phyloP scores from a whole-genome alignment of 2,888 invertebrate genomes.

The Capitulum mitella region DNA sequence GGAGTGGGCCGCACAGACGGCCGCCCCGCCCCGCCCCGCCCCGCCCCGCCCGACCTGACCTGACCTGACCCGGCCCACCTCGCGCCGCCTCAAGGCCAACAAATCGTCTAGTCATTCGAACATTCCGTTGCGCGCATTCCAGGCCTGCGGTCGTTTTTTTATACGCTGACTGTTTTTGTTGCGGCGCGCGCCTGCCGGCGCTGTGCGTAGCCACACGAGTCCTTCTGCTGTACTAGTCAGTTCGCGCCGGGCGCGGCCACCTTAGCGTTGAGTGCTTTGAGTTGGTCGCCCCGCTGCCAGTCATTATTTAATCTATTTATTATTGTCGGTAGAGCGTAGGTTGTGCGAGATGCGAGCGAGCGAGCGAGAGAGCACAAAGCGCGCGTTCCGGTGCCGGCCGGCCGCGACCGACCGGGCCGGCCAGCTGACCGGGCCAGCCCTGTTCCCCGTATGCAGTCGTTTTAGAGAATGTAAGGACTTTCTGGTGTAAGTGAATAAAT shows the following conservation, averaged over 20 bases:
- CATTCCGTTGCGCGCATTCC: conserved; percentile 17
- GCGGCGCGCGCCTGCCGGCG: neutral
- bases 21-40: neutral
- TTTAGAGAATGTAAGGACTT: conserved; percentile 20
- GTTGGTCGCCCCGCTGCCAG: neutral
- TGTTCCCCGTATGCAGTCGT: neutral
- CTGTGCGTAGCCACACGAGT: neutral
- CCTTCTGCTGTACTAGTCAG: neutral
- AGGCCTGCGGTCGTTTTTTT: neutral
- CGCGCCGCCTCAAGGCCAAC: conserved; percentile 21
- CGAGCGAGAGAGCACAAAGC: conserved; percentile 5
- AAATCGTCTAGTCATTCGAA: conserved; percentile 19
- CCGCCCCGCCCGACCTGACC: neutral
- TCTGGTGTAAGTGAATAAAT: conserved; percentile 25
- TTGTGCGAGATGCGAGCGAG: neutral
- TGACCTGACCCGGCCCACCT: neutral
- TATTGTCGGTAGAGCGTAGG: conserved; percentile 12
- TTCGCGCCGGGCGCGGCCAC: neutral
- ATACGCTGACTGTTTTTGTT: conserved; percentile 21
- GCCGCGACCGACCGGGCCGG: neutral
- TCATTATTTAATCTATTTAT: conserved; percentile 23
- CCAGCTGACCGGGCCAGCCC: neutral
- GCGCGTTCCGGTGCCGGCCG: neutral
- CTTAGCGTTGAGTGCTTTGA: neutral
- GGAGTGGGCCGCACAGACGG: neutral